Evolutionary conservation across 2,113 vertebrate species (phyloP).

Genomic region (Ictidomys tridecemlineatus): DNA sequence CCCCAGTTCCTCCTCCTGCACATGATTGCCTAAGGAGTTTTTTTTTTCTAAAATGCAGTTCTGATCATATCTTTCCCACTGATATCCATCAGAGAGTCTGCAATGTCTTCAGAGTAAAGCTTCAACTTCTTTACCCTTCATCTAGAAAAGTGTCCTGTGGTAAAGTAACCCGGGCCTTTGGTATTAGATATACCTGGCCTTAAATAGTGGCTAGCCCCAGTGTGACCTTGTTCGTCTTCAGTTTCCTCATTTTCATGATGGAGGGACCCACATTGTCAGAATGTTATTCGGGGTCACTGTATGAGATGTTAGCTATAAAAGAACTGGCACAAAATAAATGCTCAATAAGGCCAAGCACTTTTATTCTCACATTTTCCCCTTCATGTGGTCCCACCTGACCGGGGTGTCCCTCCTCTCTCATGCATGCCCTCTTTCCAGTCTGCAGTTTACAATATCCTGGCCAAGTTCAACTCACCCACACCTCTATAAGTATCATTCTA

Average conservation of each 20-base stretch:
- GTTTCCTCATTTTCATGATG: neutral
- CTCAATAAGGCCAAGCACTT: neutral
- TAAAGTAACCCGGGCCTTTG: slow-evolving; percentile 30
- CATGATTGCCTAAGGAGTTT: neutral
- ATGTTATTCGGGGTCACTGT: neutral
- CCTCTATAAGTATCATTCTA: neutral
- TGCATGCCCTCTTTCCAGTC: fast-evolving
- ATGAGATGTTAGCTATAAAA: neutral
- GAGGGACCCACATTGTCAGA: neutral
- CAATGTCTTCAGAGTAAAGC: neutral
- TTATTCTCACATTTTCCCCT: neutral
- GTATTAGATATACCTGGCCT: slow-evolving; percentile 16
- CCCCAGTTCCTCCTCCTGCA: neutral
- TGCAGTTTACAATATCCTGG: neutral
- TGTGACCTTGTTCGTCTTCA: too few species aligned
- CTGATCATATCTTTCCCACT: neutral
- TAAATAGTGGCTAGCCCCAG: neutral
- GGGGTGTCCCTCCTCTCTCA: neutral
- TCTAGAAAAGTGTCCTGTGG: neutral
- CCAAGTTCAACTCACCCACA: neutral
- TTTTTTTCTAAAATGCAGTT: neutral
- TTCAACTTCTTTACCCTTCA: neutral
- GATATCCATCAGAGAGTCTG: neutral
- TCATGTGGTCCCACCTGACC: fast-evolving
- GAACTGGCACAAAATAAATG: neutral